phyloP scores from a whole-genome alignment of 2,888 invertebrate species.

The Allygus modestus region DNA sequence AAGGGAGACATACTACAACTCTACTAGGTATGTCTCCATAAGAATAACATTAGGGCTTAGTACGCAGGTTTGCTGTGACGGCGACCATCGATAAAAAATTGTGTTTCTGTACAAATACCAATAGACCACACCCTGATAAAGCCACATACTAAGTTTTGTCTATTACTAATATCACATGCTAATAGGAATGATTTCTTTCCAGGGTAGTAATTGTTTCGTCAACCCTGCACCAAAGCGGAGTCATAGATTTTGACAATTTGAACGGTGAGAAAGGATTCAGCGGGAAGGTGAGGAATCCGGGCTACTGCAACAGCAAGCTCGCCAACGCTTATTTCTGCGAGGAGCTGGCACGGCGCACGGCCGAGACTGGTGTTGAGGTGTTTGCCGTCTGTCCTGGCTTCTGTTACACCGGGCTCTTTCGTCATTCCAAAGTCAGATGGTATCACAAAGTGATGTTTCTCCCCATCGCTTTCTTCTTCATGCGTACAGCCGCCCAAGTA shows the following conservation, averaged over 20 bases:
- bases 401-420: conserved; percentile 86
- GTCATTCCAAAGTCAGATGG: conserved; percentile 81
- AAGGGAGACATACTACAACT: too few relatives aligned
- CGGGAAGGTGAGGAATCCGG: conserved; percentile 77
- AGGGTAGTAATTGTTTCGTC: conserved; percentile 87
- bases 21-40: too few relatives aligned
- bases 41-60: too few relatives aligned
- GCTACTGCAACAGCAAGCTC: conserved; percentile 87
- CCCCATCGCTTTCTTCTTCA: conserved; percentile 83
- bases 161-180: too few relatives aligned
- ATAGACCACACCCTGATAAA: too few relatives aligned
- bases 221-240: conserved; percentile 82
- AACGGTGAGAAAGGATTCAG: conserved; percentile 78
- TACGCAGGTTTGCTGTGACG: too few relatives aligned
- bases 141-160: too few relatives aligned
- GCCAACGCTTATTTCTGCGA: conserved; percentile 85
- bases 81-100: too few relatives aligned
- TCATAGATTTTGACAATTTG: conserved; percentile 82
- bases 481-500: conserved; percentile 86
- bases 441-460: conserved; percentile 84
- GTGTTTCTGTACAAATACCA: too few relatives aligned
- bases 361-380: conserved; percentile 78
- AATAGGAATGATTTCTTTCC: conserved; percentile 61
- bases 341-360: conserved; percentile 78
- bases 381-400: conserved; percentile 88